A percentile compares a stretch with the other conserved stretches of the same genome.
Conservation (phyloP, 2,888 invertebrate genomes). For the Leptothorax acervorum region DNA sequence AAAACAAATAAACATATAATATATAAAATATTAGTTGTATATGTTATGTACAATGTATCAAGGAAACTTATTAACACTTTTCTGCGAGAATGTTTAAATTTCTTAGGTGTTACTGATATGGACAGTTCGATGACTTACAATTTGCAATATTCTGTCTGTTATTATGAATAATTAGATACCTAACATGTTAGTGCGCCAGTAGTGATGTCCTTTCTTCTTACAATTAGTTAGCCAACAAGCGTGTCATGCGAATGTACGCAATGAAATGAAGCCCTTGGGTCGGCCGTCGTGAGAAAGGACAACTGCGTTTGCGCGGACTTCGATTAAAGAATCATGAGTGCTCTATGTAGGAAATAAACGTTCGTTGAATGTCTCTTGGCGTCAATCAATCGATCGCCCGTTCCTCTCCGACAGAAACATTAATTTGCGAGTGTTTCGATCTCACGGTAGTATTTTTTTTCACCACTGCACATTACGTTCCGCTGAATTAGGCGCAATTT, state of each 20-base stretch:
- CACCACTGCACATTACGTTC: not conserved
- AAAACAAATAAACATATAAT: not conserved
- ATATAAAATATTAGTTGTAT: not conserved
- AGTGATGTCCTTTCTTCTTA: too few relatives aligned
- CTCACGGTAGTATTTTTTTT: not conserved
- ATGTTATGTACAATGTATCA: not conserved
- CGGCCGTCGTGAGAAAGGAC: not conserved
- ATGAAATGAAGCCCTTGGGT: not conserved
- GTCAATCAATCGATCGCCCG: not conserved
- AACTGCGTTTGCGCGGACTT: not conserved
- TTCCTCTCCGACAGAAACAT: not conserved
- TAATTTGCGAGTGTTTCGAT: not conserved
- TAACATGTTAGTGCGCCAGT: too few relatives aligned
- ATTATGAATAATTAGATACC: not conserved
- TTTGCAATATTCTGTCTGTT: not conserved
- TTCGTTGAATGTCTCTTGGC: not conserved
- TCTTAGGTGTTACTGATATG: not conserved
- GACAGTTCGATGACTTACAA: not conserved
- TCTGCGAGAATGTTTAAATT: not conserved
- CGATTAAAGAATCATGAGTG: not conserved
- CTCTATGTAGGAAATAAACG: not conserved
- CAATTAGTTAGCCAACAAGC: too few relatives aligned
- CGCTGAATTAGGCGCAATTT: not conserved
- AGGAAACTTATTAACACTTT: not conserved
- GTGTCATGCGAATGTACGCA: not conserved